phyloP scores from a whole-genome alignment of 2,888 invertebrate species.

The Pedicia rivosa region DNA sequence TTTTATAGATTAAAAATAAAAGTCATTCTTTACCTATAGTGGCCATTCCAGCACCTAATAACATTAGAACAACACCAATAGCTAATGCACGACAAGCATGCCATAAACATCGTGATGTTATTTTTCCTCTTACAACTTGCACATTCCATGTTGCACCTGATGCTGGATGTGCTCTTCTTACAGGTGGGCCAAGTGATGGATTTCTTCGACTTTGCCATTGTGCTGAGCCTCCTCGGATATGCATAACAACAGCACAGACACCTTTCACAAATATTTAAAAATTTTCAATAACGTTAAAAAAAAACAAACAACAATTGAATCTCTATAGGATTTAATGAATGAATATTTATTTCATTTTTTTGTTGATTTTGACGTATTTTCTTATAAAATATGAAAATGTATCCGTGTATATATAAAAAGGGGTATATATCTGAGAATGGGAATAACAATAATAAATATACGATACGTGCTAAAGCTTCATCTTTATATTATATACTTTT shows the following conservation, averaged over 20 bases:
- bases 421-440: no score
- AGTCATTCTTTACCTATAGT: constrained; percentile 52
- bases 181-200: constrained; percentile 30
- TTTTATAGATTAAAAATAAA: constrained; percentile 2
- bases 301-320: not conserved
- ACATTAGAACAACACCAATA: constrained; percentile 71
- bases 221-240: constrained; percentile 22
- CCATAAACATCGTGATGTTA: constrained; percentile 82
- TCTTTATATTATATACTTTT: no score
- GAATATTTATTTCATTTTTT: not conserved
- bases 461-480: no score
- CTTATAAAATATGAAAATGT: not conserved
- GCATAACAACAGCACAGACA: constrained; percentile 17
- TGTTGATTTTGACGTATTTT: constrained; percentile 1
- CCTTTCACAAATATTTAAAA: not conserved
- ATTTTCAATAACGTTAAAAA: not conserved
- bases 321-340: not conserved
- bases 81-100: constrained; percentile 86
- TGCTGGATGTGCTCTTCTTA: constrained; percentile 56
- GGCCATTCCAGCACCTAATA: constrained; percentile 84
- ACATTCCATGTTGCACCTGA: constrained; percentile 77
- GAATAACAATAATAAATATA: no score
- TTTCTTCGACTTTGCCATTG: constrained; percentile 26
- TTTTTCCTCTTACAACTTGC: constrained; percentile 72
- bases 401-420: no score